Evolutionary conservation across 2,113 vertebrate genomes (phyloP), one percentile per base, ranked within the genome.

Genomic region (Brachyistius frenatus): DNA sequence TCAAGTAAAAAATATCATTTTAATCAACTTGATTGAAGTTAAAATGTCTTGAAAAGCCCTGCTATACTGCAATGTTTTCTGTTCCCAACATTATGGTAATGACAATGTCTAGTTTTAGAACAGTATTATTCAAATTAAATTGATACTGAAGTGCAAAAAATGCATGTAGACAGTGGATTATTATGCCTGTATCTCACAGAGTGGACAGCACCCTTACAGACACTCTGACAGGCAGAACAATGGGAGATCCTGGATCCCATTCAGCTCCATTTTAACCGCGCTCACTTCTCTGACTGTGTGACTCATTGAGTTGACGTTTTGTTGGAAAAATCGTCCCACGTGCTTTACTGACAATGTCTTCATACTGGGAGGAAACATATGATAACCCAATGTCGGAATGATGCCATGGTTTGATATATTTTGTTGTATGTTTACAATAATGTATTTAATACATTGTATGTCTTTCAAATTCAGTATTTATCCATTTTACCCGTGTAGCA

Each of bases 211-310:
- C 7, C 33, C 5, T 57, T 3, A 32, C 50, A 67, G 41, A 63
- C 61, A 55, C 15, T 31, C 5, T 78, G 85, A 69, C 74, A 75
- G 68, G 82, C 75, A 81, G 78, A 86, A 82, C 83, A 87, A 67
- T 49, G 65, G 32, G 50, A 56, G 66, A 62, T 14, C 55, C 39
- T 50, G 23, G 41, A 81, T 66, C 57, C 39, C 4, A 72, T 73
- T 82, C 74, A 41, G 30, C 61, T 83, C 52, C 49, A 62, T 67
- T 88, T 85, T 2, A 67, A 75, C 9, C 32, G 64, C 52, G 15
- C 5, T 63, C 23, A 46, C 41, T 15, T 7, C 0, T 56, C 50
- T 31, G 47, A 74, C 57, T 47, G 70, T 54, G 73, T 70, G 67
- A 81, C 86, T 23, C 72, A 86, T 78, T 60, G 44, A 49, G 47